Evolutionary conservation across 2,113 vertebrate species (phyloP), one percentile per base, ranked within the genome.

Genomic region (Coturnix japonica): DNA sequence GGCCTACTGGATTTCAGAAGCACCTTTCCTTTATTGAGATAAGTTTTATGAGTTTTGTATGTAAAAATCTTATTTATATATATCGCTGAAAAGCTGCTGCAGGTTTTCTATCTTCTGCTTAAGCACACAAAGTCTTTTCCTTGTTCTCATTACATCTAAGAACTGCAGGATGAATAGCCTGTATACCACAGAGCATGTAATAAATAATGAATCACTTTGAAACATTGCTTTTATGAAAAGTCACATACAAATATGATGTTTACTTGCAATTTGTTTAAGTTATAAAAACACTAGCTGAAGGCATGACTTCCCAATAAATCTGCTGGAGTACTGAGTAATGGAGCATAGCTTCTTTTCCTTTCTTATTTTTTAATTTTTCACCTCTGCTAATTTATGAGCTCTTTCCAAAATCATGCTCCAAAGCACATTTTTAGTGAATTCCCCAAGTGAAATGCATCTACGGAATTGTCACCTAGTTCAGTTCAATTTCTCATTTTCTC

Each of bases 251-350:
- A 94, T 95, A 86, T 77, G 86, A 64, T 93, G 80, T 91, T 96
- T 95, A 89, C 90, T 86, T 94, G 75, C 43, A 92, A 96, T 96
- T 96, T 93, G 74, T 96, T 96, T 92, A 95, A 80, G 90, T 82
- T 96, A 85, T 89, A 87, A 96, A 96, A 96, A 74, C 77, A 87
- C 43, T 57, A 37, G 81, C 89, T 94, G 81, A 91, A 93, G 93
- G 71, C 19, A 46, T 89, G 93, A 87, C 85, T 93, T 90, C 17
- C 5, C 75, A 93, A 97, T 96, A 96, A 96, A 96, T 96, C 93
- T 96, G n/a, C 39, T 65, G 19, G 31, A 64, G 72, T 86, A 71
- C 54, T 74, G 76, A 47, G 65, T 95, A 96, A 93, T 96, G 92
- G 28, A 95, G 84, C 69, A 44, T 86, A 81, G 39, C 79, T 85